Conservation (phyloP, 2,113 vertebrate genomes). For the Centropristis striata region DNA sequence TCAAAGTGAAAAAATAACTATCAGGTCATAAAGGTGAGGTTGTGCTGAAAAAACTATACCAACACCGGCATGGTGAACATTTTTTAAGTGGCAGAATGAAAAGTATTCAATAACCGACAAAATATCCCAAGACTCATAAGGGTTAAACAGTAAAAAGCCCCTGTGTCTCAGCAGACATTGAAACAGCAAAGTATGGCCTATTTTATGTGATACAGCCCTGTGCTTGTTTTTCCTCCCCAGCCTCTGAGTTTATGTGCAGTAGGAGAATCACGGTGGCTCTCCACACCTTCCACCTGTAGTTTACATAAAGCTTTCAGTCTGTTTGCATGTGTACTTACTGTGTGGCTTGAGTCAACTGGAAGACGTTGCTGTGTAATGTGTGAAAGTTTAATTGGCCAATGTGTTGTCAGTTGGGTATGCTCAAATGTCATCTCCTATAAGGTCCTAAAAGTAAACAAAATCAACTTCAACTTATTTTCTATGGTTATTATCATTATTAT, state of each 20-base stretch:
- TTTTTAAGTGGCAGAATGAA: too few species aligned
- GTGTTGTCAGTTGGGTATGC: background rate
- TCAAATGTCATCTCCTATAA: constrained; percentile 30
- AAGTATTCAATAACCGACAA: too few species aligned
- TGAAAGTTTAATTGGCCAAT: constrained; percentile 31
- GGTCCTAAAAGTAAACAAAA: constrained; percentile 38
- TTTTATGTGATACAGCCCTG: constrained; percentile 4
- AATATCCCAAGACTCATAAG: too few species aligned
- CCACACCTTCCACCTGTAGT: background rate
- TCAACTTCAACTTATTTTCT: constrained; percentile 3
- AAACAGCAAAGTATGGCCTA: constrained; percentile 10
- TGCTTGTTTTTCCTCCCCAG: constrained; percentile 54
- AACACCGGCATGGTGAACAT: too few species aligned
- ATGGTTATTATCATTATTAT: constrained; percentile 29
- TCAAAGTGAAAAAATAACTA: too few species aligned
- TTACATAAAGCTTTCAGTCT: constrained; percentile 28
- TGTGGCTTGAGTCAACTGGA: constrained; percentile 18
- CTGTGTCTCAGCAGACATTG: constrained; percentile 12
- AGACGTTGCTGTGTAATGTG: background rate
- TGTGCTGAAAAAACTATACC: too few species aligned
- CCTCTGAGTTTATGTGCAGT: constrained; percentile 5
- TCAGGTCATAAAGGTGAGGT: too few species aligned
- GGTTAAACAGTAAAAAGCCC: constrained; percentile 34
- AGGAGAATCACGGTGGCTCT: constrained; percentile 2
- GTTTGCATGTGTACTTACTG: constrained; percentile 18